Conservation (phyloP, 2,888 invertebrate genomes). For the Muscina levida region DNA sequence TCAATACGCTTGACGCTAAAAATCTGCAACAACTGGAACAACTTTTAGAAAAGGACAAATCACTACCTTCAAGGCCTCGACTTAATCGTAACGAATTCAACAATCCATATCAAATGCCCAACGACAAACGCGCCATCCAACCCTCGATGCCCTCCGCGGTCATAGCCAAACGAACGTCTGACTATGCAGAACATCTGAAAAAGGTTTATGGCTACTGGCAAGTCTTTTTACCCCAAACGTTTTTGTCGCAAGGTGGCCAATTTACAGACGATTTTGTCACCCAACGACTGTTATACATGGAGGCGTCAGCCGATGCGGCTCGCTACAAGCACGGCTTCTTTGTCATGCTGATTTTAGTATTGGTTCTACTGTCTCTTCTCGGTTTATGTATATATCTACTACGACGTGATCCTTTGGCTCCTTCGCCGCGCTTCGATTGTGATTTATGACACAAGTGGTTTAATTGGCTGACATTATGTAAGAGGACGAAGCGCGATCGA, state of each 20-base stretch:
- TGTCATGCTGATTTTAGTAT: conserved; percentile 77
- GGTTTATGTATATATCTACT: conserved; percentile 78
- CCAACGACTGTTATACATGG: conserved; percentile 72
- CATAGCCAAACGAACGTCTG: conserved; percentile 69
- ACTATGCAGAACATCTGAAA: conserved; percentile 76
- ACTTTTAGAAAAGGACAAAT: conserved; percentile 67
- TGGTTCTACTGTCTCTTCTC: conserved; percentile 75
- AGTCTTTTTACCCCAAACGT: conserved; percentile 73
- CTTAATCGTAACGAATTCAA: conserved; percentile 73
- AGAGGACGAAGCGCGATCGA: conserved; percentile 63
- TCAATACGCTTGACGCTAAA: conserved; percentile 60
- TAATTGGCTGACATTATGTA: conserved; percentile 76
- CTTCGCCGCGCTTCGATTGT: conserved; percentile 62
- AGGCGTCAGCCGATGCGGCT: conserved; percentile 76
- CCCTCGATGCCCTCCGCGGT: background rate
- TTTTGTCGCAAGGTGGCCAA: conserved; percentile 59
- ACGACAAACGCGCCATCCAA: conserved; percentile 31
- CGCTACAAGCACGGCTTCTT: conserved; percentile 80
- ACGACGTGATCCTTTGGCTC: conserved; percentile 72
- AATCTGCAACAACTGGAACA: conserved; percentile 74
- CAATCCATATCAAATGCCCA: conserved; percentile 68
- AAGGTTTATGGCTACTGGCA: conserved; percentile 78
- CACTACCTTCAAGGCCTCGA: conserved; percentile 65
- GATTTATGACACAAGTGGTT: conserved; percentile 79
- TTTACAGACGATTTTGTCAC: conserved; percentile 68